A percentile compares a stretch with the other conserved stretches of the same genome.
These are phyloP conservation scores for Theristicus caerulescens DNA, from an alignment of 2,113 vertebrate species.

Conservation along the genomic window DNA sequence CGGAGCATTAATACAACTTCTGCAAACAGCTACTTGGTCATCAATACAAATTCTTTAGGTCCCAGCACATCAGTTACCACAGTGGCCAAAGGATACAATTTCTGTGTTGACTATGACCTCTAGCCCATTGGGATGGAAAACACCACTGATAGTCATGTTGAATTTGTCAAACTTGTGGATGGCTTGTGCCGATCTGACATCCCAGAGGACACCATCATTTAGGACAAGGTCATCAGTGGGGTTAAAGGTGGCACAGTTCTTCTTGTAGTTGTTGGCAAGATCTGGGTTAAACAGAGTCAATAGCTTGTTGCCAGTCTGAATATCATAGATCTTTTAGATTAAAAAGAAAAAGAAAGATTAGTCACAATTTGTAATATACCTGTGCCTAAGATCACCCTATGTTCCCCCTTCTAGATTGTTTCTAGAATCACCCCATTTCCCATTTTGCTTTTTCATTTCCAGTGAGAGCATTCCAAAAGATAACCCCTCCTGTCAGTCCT, in stretches of 20 bases:
- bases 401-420: neutral
- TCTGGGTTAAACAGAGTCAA: conserved; percentile 98
- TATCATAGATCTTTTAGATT: conserved; percentile 94
- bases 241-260: conserved; percentile 98
- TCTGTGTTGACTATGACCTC: conserved; percentile 99
- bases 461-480: neutral
- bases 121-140: conserved; percentile 95
- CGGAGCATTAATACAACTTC: neutral
- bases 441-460: neutral
- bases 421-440: neutral
- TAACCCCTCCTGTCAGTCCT: neutral
- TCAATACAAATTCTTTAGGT: neutral
- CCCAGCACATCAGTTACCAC: neutral
- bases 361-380: conserved; percentile 46
- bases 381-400: neutral
- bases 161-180: conserved; percentile 99
- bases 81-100: conserved; percentile 88
- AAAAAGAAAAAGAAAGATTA: conserved; percentile 67
- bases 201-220: conserved; percentile 98
- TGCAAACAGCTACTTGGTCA: neutral
- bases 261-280: conserved; percentile 99
- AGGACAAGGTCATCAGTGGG: conserved; percentile 97
- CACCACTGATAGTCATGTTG: conserved; percentile 99
- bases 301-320: conserved; percentile 96
- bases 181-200: conserved; percentile 94